Conservation (phyloP, 2,113 vertebrate species). For the Odocoileus virginianus region DNA sequence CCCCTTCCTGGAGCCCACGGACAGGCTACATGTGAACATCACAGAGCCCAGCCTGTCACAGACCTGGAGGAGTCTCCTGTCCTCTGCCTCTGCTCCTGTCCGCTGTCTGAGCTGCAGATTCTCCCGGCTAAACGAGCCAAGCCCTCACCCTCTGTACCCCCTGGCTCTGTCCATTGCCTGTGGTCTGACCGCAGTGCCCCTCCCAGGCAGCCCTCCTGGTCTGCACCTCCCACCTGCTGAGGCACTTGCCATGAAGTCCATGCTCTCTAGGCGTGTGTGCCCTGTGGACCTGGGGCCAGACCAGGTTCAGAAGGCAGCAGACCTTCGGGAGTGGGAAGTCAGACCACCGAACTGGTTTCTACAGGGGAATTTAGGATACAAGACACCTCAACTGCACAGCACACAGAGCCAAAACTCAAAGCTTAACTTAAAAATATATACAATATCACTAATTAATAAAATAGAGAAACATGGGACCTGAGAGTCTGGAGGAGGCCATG, state of each 20-base stretch:
- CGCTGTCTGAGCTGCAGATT: not conserved
- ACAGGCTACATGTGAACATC: not conserved
- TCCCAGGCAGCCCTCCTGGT: not conserved
- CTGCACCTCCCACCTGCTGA: not conserved
- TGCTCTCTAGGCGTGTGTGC: fast-evolving
- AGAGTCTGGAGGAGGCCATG: not conserved
- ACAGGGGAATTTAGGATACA: not conserved
- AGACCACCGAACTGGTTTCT: not conserved
- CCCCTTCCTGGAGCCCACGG: not conserved
- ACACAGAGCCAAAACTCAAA: not conserved
- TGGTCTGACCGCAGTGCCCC: fast-evolving
- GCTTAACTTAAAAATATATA: not conserved
- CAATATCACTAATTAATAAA: not conserved
- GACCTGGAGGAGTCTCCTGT: not conserved
- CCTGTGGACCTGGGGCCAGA: not conserved
- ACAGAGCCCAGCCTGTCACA: not conserved
- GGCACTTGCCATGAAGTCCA: too few species aligned
- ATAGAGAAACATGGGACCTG: not conserved
- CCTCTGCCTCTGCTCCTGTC: not conserved
- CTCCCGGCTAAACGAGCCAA: fast-evolving
- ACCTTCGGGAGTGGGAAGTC: not conserved
- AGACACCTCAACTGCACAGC: not conserved
- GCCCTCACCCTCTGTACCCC: not conserved
- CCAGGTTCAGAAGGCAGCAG: not conserved
- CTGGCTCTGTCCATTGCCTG: not conserved